phyloP scores from a whole-genome alignment of 2,113 vertebrate species.

The Plotosus lineatus region DNA sequence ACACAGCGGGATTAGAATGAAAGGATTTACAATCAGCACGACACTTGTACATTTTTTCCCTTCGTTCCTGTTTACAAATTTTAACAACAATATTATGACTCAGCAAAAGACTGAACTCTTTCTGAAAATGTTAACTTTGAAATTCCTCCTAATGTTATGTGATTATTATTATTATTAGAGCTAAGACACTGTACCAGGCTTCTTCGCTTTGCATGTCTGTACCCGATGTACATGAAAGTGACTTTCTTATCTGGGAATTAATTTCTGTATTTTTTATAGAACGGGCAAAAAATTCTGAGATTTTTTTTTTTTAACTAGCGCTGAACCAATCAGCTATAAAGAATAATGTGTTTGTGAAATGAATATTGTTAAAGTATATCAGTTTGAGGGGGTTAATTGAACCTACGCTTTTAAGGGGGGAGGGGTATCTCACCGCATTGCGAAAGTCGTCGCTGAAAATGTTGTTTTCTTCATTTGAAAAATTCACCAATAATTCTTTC shows the following conservation, averaged over 20 bases:
- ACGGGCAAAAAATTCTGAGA: conserved; percentile 34
- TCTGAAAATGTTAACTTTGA: neutral
- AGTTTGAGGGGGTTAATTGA: too few relatives aligned
- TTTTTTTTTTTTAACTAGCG: conserved; percentile 41
- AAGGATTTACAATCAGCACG: neutral
- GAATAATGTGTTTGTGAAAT: conserved; percentile 64
- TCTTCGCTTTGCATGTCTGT: conserved; percentile 38
- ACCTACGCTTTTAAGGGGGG: too few relatives aligned
- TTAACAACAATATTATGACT: conserved; percentile 31
- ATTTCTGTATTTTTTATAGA: conserved; percentile 37
- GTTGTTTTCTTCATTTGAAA: too few relatives aligned
- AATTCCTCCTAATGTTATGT: neutral
- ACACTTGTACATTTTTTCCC: conserved; percentile 13
- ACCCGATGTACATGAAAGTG: conserved; percentile 45
- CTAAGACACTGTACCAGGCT: conserved; percentile 7
- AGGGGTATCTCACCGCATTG: too few relatives aligned
- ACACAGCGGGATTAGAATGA: neutral
- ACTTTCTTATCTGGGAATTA: conserved; percentile 26
- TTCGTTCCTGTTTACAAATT: conserved; percentile 38
- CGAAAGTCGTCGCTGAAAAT: too few relatives aligned
- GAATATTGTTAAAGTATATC: conserved; percentile 56
- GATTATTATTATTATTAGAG: neutral
- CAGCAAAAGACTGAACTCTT: neutral
- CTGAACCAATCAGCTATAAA: conserved; percentile 59
- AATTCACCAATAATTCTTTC: too few relatives aligned